A percentile compares a stretch with the other conserved stretches of the same genome.
Evolutionary conservation across 2,888 invertebrate species (phyloP).

Genomic region (Watsonalla cultraria): DNA sequence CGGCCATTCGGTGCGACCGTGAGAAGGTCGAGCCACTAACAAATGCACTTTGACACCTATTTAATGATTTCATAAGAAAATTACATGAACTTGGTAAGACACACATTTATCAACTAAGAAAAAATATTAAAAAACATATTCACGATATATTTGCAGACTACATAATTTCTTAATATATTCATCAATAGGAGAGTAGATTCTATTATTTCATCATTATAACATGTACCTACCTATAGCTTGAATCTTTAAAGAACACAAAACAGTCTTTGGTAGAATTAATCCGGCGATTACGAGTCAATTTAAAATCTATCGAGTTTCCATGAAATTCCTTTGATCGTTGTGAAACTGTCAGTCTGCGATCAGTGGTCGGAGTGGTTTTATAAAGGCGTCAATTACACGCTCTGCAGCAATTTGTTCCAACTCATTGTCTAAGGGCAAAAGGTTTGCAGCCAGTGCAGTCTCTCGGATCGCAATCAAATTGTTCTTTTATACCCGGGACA

Average conservation of each 20-base stretch:
- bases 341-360: conserved; percentile 13
- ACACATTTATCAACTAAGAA: no score
- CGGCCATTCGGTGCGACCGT: conserved; percentile 21
- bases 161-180: no score
- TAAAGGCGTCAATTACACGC: conserved; percentile 28
- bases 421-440: conserved; percentile 15
- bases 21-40: conserved; percentile 31
- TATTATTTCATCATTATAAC: no score
- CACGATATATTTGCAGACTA: no score
- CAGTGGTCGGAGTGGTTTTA: conserved; percentile 26
- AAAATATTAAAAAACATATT: no score
- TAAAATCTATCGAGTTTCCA: conserved; percentile 21
- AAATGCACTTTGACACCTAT: conserved; percentile 8
- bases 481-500: not conserved
- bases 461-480: not conserved
- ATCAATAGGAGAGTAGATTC: no score
- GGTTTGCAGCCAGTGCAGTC: conserved; percentile 1
- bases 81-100: not conserved
- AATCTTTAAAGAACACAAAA: not conserved
- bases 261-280: conserved; percentile 4
- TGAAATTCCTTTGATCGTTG: conserved; percentile 26
- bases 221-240: no score
- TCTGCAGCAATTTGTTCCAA: conserved; percentile 32
- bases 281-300: conserved; percentile 14
- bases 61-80: conserved; percentile 1